Percentiles rank a stretch among this genome's conserved stretches.
Conservation (phyloP, 1,140 invertebrate genomes). For the Triops cancriformis region DNA sequence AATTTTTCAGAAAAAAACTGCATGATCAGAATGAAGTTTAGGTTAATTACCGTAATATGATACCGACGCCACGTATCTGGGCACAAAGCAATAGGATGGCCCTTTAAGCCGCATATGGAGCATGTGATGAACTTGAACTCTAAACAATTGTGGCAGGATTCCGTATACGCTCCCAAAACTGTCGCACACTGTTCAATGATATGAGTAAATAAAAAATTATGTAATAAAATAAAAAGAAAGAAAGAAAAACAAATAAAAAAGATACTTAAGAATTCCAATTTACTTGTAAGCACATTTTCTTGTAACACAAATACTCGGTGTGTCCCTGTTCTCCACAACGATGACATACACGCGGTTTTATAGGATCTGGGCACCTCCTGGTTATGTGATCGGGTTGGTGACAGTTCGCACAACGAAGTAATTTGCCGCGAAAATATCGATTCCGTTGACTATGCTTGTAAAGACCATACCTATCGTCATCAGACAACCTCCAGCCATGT, state of each 20-base stretch:
- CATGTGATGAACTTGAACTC: background rate
- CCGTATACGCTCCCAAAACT: constrained; percentile 3
- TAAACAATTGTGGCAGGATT: constrained; percentile 14
- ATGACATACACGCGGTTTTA: constrained; percentile 14
- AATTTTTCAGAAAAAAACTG: background rate
- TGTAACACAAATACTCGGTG: background rate
- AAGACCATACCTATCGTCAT: background rate
- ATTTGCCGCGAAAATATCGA: constrained; percentile 15
- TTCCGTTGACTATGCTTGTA: background rate
- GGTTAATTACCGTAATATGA: constrained; percentile 1
- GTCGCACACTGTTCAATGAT: constrained; percentile 15
- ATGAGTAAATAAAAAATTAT: background rate
- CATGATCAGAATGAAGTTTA: too few species aligned
- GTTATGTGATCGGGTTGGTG: constrained; percentile 16
- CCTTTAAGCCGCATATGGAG: constrained; percentile 13
- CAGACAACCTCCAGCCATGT: background rate
- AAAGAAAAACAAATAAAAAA: background rate
- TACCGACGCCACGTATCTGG: constrained; percentile 19
- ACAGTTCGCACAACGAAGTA: constrained; percentile 17
- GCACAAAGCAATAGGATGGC: constrained; percentile 10
- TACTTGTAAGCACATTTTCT: constrained; percentile 19
- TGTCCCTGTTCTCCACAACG: constrained; percentile 14
- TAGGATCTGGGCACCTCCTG: constrained; percentile 15
- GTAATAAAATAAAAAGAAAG: background rate
- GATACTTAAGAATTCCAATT: too few species aligned